Base-by-base conservation (phyloP, 2,113 vertebrate genomes). In the Myodes glareolus region DNA sequence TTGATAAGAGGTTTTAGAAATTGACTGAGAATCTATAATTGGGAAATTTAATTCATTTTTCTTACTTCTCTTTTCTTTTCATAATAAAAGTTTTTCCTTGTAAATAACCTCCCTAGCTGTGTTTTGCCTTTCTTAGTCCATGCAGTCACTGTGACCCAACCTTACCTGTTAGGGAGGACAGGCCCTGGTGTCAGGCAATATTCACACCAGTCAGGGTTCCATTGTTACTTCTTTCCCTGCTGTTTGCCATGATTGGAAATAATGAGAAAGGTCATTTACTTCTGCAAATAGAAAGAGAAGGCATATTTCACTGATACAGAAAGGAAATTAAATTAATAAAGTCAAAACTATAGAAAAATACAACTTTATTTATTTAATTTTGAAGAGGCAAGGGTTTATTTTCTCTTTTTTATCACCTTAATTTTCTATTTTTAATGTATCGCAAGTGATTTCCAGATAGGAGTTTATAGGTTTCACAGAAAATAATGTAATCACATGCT, bases 31-130 rank as follows among this genome's bases (percentile, higher is more conserved):
- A 45, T 88, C 90, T 93, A 7, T 89, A 84, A 89, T 94, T 96
- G 88, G 84, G 33, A 95, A 91, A 92, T 95, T n/a, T 80, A 81
- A 73, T 97, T 97, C 31, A 47, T 94, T 96, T 95, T 97, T 91
- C 82, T 94, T 86, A 76, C 33, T 89, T 90, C 92, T 97, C 45
- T 93, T 93, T 93, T 87, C 77, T 86, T 25, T 86, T 92, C 23
- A 91, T 94, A 89, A 92, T 91, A 96, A 93, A 50, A 77, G 65
- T 45, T 70, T 45, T 93, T 29, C 96, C 61, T 86, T 94, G 72
- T 77, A 91, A 94, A 93, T 93, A 89, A 81, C 72, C 93, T 91
- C 27, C 36, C 75, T 82, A 39, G 31, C 47, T 55, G 27, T 72
- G 90, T 78, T 65, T n/a, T 29, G 10, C 33, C 45, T 90, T 27